A percentile compares a stretch with the other conserved stretches of the same genome.
These are phyloP conservation scores for Myopa tessellatipennis DNA, from an alignment of 2,888 invertebrate genomes.

Conservation along the genomic window DNA sequence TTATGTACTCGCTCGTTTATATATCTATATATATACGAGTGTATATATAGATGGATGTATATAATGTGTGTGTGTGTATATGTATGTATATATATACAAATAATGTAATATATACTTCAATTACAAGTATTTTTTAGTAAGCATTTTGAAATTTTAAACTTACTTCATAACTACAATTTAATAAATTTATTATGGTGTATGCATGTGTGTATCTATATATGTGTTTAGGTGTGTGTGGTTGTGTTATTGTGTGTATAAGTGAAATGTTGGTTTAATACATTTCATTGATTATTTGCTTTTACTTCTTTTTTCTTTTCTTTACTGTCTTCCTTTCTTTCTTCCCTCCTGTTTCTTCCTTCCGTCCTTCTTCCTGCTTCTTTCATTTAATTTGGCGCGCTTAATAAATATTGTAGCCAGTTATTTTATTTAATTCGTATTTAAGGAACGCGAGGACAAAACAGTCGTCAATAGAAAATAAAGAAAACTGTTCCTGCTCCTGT, in stretches of 20 bases:
- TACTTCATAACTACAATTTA: conserved; percentile 34
- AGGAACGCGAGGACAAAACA: too few species aligned
- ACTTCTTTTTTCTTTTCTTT: conserved; percentile 29
- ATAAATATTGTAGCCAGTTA: not conserved
- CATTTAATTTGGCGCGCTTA: conserved; percentile 12
- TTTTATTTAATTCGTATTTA: not conserved
- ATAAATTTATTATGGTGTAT: conserved; percentile 32
- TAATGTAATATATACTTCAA: too few species aligned
- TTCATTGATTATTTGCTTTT: conserved; percentile 26
- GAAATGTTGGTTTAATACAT: not conserved
- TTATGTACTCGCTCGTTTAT: conserved; percentile 35
- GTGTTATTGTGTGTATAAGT: not conserved
- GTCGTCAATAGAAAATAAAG: too few species aligned
- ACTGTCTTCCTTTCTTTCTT: not conserved
- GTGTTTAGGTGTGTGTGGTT: not conserved
- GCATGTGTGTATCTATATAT: conserved; percentile 13
- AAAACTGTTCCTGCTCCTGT: too few species aligned
- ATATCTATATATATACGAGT: conserved; percentile 12
- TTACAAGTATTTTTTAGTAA: not conserved
- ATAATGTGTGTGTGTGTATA: too few species aligned
- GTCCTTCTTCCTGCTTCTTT: not conserved
- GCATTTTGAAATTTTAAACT: conserved; percentile 26
- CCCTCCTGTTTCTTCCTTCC: not conserved
- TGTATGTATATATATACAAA: too few species aligned
- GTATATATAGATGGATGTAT: conserved; percentile 6